Conservation (phyloP, 2,797 vertebrate species). For the Arvicola amphibius region DNA sequence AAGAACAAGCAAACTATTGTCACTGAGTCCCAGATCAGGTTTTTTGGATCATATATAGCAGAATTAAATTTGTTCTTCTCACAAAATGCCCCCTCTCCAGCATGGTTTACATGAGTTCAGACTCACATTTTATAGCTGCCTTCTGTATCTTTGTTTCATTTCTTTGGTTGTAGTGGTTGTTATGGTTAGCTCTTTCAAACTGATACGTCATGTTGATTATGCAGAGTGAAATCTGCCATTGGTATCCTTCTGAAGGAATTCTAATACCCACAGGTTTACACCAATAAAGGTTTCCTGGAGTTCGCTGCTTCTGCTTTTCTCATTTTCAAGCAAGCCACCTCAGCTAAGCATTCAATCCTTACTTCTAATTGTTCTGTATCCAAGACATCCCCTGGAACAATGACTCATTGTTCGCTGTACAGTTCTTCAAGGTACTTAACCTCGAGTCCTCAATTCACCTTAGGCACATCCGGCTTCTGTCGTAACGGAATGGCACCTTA, state of each 20-base stretch:
- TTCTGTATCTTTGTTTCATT: conserved; percentile 18
- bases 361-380: conserved; percentile 71
- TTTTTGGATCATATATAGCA: not conserved
- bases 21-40: not conserved
- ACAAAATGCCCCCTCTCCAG: not conserved
- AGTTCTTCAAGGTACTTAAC: conserved; percentile 71
- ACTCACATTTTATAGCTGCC: not conserved
- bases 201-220: not conserved
- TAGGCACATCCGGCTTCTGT: conserved; percentile 30
- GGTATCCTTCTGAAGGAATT: not conserved
- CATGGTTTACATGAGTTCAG: not conserved
- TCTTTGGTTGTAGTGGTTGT: not conserved
- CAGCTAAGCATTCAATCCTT: conserved; percentile 29
- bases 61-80: not conserved
- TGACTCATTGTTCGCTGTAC: conserved; percentile 67
- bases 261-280: not conserved
- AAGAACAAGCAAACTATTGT: not conserved
- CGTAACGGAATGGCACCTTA: not conserved
- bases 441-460: conserved; percentile 68
- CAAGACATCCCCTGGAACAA: conserved; percentile 71
- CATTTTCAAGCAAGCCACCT: conserved; percentile 38
- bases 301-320: conserved; percentile 39
- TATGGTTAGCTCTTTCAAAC: conserved; percentile 35
- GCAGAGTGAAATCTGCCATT: conserved; percentile 2
- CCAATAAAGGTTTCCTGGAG: not conserved